Percentiles rank a stretch among this genome's conserved stretches.
Evolutionary conservation across 1,140 invertebrate genomes (phyloP).

Genomic region (Acromyrmex heyeri): DNA sequence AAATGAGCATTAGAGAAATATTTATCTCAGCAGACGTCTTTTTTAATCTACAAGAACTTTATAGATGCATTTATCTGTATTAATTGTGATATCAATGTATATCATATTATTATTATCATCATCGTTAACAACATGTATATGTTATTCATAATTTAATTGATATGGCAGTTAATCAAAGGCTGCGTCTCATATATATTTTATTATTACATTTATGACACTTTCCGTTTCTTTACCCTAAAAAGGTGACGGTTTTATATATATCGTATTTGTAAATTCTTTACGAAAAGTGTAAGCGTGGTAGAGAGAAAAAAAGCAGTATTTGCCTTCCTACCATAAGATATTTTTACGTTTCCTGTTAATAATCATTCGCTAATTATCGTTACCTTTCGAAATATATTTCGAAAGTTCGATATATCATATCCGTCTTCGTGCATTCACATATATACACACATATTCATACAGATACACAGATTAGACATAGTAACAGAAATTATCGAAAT

Average conservation of each 20-base stretch:
- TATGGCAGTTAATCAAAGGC: slow-evolving; percentile 36
- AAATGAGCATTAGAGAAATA: background rate
- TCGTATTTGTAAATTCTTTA: slow-evolving; percentile 27
- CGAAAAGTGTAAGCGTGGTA: background rate
- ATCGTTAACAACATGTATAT: slow-evolving; percentile 2
- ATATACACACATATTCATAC: background rate
- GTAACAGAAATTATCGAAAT: slow-evolving; percentile 1
- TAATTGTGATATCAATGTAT: slow-evolving; percentile 47
- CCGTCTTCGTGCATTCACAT: background rate
- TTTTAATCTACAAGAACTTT: background rate
- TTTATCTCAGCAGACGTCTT: background rate
- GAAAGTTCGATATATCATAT: background rate
- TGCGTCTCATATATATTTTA: slow-evolving; percentile 40
- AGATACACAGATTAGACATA: background rate
- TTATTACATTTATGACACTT: slow-evolving; percentile 37
- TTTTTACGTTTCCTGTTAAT: slow-evolving; percentile 23
- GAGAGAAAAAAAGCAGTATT: background rate
- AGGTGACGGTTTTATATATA: background rate
- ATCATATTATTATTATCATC: slow-evolving; percentile 27
- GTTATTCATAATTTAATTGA: slow-evolving; percentile 32
- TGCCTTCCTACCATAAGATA: background rate
- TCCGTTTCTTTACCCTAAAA: slow-evolving; percentile 6
- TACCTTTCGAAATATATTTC: background rate
- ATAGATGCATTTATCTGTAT: slow-evolving; percentile 45
- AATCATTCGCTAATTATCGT: slow-evolving; percentile 13